Base-by-base conservation (phyloP, 1,140 invertebrate species). In the Drosophila dunni region DNA sequence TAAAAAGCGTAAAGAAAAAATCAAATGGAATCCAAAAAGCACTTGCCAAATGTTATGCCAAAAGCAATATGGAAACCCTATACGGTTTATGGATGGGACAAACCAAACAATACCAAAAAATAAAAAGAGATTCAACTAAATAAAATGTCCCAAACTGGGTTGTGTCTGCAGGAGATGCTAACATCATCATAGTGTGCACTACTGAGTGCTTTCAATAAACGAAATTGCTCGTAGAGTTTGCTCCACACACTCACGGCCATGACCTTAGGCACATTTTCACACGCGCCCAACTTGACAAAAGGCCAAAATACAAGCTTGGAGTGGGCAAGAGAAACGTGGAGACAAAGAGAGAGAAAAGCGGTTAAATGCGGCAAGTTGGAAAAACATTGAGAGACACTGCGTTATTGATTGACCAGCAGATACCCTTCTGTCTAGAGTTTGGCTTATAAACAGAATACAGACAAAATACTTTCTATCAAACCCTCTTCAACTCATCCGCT, bases 241-340 rank as follows among this genome's bases (percentile, higher is more conserved):
- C 2, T 53, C 48, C 40, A 17, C 51, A 63, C 50, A 73, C 79
- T 51, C 65, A 63, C 58, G 83, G 67, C 83, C 76, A 38, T 83
- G 72, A 83, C 79, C 83, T 71, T 83, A 86, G 82, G 83, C 83
- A 53, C 65, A 88, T 76, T 85, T 85, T 85, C 75, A 79, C 82
- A 85, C 82, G 82, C 67, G 66, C 54, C 20, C 45, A 64, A 36
- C 46, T 51, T 44, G 58, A 64, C 74, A 85, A 66, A 57, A 62
- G 70, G 68, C 62, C 61, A 65, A 15, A 8, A 46, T 36, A 3
- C 1, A 24, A 44, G 9, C n/a, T 24, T 17, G 20, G 20, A n/a
- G 36, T 24, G 20, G 5, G 34, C 5, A 20, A 66, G 20, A 20
- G 6, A 38, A 33, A 17, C 17, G 2, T 20, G 2, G 8, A 36